Evolutionary conservation across 2,797 vertebrate species (phyloP).

Genomic region (Oryzias sinensis): DNA sequence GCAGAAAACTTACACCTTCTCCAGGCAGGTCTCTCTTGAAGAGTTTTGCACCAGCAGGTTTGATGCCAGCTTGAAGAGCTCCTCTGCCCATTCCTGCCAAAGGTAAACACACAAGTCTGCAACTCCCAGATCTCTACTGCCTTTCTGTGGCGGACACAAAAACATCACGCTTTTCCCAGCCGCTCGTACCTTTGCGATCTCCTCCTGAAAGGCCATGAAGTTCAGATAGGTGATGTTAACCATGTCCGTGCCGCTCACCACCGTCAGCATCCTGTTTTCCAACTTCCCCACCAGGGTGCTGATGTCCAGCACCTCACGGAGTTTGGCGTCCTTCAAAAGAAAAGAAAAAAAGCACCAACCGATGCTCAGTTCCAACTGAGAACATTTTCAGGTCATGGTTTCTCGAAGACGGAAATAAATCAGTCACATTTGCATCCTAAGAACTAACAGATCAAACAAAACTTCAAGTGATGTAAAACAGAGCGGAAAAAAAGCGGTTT

Average conservation of each 20-base stretch:
- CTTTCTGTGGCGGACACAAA: slow-evolving; percentile 1
- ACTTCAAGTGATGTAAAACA: slow-evolving; percentile 31
- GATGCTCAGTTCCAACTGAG: background rate
- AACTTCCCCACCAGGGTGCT: slow-evolving; percentile 84
- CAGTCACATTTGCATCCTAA: slow-evolving; percentile 4
- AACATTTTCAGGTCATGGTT: background rate
- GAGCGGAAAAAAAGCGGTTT: slow-evolving; percentile 6
- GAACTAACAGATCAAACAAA: slow-evolving; percentile 20
- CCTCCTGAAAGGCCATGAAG: slow-evolving; percentile 97
- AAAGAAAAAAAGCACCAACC: background rate
- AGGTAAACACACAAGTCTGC: slow-evolving; percentile 41
- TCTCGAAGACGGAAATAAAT: background rate
- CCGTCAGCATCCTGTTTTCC: slow-evolving; percentile 92
- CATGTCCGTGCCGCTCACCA: slow-evolving; percentile 92
- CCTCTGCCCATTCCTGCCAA: slow-evolving; percentile 93
- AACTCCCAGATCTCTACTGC: background rate
- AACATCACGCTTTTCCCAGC: background rate
- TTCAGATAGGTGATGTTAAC: slow-evolving; percentile 96
- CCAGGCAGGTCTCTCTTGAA: slow-evolving; percentile 92
- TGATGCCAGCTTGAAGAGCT: slow-evolving; percentile 93
- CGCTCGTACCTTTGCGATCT: slow-evolving; percentile 87
- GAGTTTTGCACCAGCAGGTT: slow-evolving; percentile 96
- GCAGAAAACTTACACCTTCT: slow-evolving; percentile 87
- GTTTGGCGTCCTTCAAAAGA: slow-evolving; percentile 85
- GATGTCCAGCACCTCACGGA: slow-evolving; percentile 91